Conservation (phyloP, 2,797 vertebrate genomes). For the Chiloscyllium punctatum region DNA sequence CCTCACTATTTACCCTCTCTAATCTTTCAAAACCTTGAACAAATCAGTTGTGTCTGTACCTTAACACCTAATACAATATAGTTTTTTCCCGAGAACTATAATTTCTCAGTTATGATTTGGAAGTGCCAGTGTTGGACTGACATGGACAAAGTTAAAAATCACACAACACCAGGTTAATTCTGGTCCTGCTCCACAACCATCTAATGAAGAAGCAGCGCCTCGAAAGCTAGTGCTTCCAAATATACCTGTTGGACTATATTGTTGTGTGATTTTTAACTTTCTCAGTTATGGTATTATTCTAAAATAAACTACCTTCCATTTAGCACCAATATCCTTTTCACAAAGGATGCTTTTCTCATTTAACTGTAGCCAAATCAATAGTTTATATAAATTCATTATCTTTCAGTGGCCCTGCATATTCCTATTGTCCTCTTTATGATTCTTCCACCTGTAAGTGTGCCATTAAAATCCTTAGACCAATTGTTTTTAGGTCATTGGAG, state of each 20-base stretch:
- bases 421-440: background rate
- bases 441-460: background rate
- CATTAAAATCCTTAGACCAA: background rate
- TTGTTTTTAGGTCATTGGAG: background rate
- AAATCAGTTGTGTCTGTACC: background rate
- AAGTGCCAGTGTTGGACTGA: too few species aligned
- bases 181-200: too few species aligned
- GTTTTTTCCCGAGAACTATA: background rate
- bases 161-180: too few species aligned
- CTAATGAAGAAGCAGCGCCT: too few species aligned
- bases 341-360: background rate
- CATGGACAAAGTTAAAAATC: too few species aligned
- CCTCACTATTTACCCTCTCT: background rate
- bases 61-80: background rate
- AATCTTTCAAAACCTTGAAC: background rate
- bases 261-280: too few species aligned
- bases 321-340: background rate
- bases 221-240: too few species aligned
- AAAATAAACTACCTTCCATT: background rate
- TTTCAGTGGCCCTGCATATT: background rate
- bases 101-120: background rate
- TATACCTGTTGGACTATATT: too few species aligned
- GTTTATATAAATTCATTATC: background rate
- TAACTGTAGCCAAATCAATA: background rate
- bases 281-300: background rate